These are phyloP conservation scores for Sinelater perroti DNA, from an alignment of 2,888 invertebrate species.

Conservation along the genomic window DNA sequence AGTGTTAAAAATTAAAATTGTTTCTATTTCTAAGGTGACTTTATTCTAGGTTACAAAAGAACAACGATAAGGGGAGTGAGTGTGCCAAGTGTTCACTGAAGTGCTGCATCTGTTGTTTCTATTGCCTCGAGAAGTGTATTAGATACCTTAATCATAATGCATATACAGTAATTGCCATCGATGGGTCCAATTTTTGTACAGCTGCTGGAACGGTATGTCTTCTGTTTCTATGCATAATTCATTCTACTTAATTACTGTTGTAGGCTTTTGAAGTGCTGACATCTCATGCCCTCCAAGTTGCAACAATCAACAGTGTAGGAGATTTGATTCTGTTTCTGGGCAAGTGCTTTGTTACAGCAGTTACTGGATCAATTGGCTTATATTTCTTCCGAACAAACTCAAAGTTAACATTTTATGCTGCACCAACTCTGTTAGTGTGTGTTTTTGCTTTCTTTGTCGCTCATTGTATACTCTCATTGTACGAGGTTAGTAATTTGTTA, in stretches of 20 bases:
- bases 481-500: conserved; percentile 75
- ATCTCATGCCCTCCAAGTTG: conserved; percentile 85
- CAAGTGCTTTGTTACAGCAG: conserved; percentile 82
- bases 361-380: conserved; percentile 82
- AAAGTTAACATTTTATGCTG: conserved; percentile 82
- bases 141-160: conserved; percentile 94
- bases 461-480: conserved; percentile 90
- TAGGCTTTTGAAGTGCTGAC: conserved; percentile 88
- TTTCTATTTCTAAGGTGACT: conserved; percentile 12
- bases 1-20: conserved; percentile 54
- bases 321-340: conserved; percentile 93
- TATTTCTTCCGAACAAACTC: conserved; percentile 77
- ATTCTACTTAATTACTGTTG: conserved; percentile 42
- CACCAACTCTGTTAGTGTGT: conserved; percentile 84
- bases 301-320: conserved; percentile 91
- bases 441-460: conserved; percentile 92
- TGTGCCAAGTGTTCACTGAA: conserved; percentile 79
- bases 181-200: conserved; percentile 89
- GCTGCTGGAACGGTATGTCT: conserved; percentile 81
- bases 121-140: conserved; percentile 90
- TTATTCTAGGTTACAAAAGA: conserved; percentile 73
- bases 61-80: conserved; percentile 76
- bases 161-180: conserved; percentile 92
- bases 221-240: conserved; percentile 16
- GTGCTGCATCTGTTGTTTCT: conserved; percentile 90